Conservation (phyloP, 2,113 vertebrate genomes). For the Candoia aspera region DNA sequence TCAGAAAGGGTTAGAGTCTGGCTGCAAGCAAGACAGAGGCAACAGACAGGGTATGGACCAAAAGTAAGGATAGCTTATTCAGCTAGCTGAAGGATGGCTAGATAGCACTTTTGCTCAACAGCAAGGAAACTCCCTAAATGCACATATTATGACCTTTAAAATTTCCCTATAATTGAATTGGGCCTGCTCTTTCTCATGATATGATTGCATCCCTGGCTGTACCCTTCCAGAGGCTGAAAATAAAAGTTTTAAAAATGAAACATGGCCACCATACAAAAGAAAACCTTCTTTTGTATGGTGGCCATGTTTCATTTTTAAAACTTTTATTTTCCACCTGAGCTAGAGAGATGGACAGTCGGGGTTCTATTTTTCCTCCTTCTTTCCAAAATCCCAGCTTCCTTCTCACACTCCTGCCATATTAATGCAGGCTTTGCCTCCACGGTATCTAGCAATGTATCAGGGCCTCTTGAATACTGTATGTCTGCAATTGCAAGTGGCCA, state of each 20-base stretch:
- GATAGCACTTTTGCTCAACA: neutral
- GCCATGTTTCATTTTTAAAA: neutral
- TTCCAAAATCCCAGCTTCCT: neutral
- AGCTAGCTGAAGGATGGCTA: neutral
- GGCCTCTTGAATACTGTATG: constrained; percentile 28
- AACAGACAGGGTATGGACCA: neutral
- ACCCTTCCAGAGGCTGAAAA: neutral
- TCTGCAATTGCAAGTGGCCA: neutral
- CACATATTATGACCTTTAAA: neutral
- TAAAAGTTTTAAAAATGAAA: neutral
- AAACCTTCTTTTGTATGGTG: neutral
- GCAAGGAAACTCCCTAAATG: neutral
- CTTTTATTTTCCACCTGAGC: neutral
- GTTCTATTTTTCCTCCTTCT: neutral
- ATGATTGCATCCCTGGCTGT: neutral
- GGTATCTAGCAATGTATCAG: neutral
- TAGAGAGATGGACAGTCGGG: neutral
- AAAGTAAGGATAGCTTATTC: neutral
- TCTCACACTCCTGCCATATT: neutral
- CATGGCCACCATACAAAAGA: neutral
- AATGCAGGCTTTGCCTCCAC: neutral
- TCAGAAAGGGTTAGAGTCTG: neutral
- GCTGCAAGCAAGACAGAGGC: neutral
- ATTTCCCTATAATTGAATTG: neutral
- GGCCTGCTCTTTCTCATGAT: neutral